Evolutionary conservation across 2,888 invertebrate species (phyloP), one percentile per base, ranked within the genome.

Genomic region (Odontothrips loti): DNA sequence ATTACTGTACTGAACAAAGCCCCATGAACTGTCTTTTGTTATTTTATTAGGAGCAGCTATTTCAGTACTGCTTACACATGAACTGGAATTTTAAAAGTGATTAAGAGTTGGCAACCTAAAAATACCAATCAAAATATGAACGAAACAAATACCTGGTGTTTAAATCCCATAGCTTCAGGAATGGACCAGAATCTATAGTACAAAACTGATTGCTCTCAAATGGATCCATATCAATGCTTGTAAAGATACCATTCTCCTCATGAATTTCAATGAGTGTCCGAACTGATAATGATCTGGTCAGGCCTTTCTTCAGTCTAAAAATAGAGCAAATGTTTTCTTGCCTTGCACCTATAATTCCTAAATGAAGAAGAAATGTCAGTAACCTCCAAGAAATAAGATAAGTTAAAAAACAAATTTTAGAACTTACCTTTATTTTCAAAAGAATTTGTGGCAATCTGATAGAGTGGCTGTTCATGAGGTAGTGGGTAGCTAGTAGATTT

Each of bases 291-390:
- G 68, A 27, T 27, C 27, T 75, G 8, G n/a, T 27, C 10, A 10
- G 27, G 4, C 68, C 68, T 12, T 75, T 12, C 27, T 75, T 75
- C 1, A 75, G 8, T 12, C 27, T 23, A 10, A 27, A n/a, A 27
- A 75, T 9, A 27, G 68, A 75, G 27, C 68, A 75, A 27, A 75
- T 27, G 23, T 75, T 75, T 75, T 75, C 68, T 75, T 75, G 68
- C 27, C 27, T 75, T 11, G 23, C 27, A 8, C 23, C 68, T 27
- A 75, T 27, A 8, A 75, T 27, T 27, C 68, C 68, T 75, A 75
- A 12, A 75, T 15, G 6, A 58, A 58, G 6, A 20, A 9, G 15
- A 20, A 15, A 20, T 15, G 20, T 58, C 17, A 58, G 58, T 20
- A 15, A 6, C 20, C 20, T 58, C 58, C 58, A 58, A 20, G 6